These are phyloP conservation scores for Oreochromis tanganicae DNA, from an alignment of 2,113 vertebrate species.

Conservation along the genomic window DNA sequence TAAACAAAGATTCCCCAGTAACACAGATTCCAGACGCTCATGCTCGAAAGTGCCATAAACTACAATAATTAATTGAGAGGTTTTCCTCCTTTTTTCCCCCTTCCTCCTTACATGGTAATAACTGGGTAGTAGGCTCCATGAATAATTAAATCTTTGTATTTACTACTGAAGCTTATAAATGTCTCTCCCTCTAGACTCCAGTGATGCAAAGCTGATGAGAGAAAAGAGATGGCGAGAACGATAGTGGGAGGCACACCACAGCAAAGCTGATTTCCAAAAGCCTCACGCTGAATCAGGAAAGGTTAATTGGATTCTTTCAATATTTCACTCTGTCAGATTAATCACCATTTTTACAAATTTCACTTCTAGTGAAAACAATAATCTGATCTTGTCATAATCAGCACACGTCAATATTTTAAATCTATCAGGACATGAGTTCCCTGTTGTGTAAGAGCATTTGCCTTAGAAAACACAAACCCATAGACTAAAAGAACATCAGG, in stretches of 20 bases:
- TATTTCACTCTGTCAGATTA: slow-evolving; percentile 9
- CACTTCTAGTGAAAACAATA: not conserved
- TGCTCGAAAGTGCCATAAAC: not conserved
- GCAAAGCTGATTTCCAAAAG: slow-evolving; percentile 1
- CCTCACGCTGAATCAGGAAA: slow-evolving; percentile 1
- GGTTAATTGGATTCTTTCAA: slow-evolving; percentile 36
- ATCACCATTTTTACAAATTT: not conserved
- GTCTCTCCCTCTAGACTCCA: slow-evolving; percentile 8
- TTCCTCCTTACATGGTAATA: not conserved
- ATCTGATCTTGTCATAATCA: not conserved
- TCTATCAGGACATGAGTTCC: not conserved
- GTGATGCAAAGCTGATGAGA: slow-evolving; percentile 10
- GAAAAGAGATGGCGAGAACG: not conserved
- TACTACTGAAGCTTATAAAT: slow-evolving; percentile 36
- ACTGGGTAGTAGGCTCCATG: not conserved
- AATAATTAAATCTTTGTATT: slow-evolving; percentile 9
- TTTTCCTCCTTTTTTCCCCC: not conserved
- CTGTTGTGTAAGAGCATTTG: not conserved
- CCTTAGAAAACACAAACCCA: not conserved
- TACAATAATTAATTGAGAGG: slow-evolving; percentile 10
- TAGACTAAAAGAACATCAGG: not conserved
- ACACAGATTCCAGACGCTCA: not conserved
- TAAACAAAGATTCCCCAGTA: not conserved
- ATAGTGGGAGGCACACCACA: not conserved
- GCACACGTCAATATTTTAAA: not conserved